Conservation (phyloP, 2,113 vertebrate species). For the Lanius ludovicianus region DNA sequence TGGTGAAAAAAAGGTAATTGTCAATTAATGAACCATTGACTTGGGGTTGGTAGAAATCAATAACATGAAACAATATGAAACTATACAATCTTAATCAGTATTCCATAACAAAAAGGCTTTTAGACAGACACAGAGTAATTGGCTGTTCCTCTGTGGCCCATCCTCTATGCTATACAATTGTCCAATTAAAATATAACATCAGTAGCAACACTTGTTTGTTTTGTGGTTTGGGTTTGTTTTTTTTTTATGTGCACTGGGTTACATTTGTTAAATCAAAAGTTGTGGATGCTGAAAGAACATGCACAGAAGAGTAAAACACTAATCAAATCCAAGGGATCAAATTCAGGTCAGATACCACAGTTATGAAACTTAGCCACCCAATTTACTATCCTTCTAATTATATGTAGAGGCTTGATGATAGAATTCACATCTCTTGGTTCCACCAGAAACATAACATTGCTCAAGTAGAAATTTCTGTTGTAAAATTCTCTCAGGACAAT, state of each 20-base stretch:
- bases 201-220: slow-evolving; percentile 61
- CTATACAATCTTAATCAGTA: slow-evolving; percentile 67
- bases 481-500: background rate
- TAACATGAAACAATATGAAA: slow-evolving; percentile 67
- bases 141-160: slow-evolving; percentile 65
- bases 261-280: slow-evolving; percentile 65
- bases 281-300: slow-evolving; percentile 16
- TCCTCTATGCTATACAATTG: slow-evolving; percentile 52
- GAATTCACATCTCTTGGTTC: background rate
- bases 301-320: slow-evolving; percentile 22
- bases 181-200: slow-evolving; percentile 72
- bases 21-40: slow-evolving; percentile 75
- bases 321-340: background rate
- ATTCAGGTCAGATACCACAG: background rate
- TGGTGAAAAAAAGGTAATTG: slow-evolving; percentile 75
- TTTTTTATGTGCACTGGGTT: slow-evolving; percentile 18
- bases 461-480: background rate
- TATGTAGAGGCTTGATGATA: background rate
- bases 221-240: background rate
- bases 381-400: background rate
- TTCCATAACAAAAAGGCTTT: slow-evolving; percentile 54
- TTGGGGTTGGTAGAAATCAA: slow-evolving; percentile 69
- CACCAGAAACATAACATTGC: background rate
- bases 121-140: slow-evolving; percentile 71
- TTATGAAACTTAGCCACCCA: background rate